Conservation (phyloP, 2,888 invertebrate species). For the Volucella bombylans region DNA sequence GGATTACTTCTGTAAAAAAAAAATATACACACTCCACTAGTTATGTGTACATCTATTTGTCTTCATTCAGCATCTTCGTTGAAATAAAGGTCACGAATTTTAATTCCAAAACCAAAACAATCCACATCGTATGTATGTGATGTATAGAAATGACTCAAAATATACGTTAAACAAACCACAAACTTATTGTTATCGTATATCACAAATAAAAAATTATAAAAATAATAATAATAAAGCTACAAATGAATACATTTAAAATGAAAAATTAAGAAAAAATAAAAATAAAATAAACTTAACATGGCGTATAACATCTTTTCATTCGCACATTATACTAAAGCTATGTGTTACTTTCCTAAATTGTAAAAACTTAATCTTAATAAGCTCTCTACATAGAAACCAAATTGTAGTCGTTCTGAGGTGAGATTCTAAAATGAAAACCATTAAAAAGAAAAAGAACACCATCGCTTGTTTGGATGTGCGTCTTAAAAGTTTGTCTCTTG, state of each 20-base stretch:
- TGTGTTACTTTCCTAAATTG: constrained; percentile 58
- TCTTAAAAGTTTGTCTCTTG: constrained; percentile 81
- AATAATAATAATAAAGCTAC: constrained; percentile 26
- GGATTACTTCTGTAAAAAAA: constrained; percentile 9
- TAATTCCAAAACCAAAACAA: constrained; percentile 18
- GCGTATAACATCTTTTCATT: constrained; percentile 58
- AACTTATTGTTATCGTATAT: constrained; percentile 36
- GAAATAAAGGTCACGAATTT: constrained; percentile 49
- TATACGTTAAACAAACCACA: not conserved
- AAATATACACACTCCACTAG: constrained; percentile 5
- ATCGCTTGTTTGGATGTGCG: constrained; percentile 3
- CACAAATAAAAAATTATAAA: constrained; percentile 60
- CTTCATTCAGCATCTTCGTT: constrained; percentile 48
- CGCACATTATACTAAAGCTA: constrained; percentile 71
- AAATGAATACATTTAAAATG: constrained; percentile 1
- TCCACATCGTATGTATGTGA: constrained; percentile 23
- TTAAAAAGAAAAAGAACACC: constrained; percentile 14
- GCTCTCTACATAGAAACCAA: constrained; percentile 68
- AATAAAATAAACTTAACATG: constrained; percentile 62
- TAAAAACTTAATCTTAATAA: constrained; percentile 64
- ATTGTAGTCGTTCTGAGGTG: constrained; percentile 57
- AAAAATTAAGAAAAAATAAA: constrained; percentile 28
- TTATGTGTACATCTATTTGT: not conserved
- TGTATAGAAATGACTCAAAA: constrained; percentile 12
- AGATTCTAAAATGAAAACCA: constrained; percentile 35